A percentile compares a stretch with the other conserved stretches of the same genome.
Evolutionary conservation across 2,113 vertebrate species (phyloP).

Genomic region (Nestor notabilis): DNA sequence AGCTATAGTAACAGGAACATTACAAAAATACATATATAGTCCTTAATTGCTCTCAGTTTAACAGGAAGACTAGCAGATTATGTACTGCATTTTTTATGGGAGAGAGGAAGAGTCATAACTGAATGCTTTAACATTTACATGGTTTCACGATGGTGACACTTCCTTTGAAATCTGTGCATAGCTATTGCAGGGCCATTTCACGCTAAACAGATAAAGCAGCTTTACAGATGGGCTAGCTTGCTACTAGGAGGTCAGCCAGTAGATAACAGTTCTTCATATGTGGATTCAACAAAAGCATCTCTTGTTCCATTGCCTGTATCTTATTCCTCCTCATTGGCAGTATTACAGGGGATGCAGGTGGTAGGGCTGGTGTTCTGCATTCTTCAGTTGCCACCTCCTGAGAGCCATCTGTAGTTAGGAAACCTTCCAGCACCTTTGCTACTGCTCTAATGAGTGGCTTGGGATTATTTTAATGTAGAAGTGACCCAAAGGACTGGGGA

Average conservation of each 20-base stretch:
- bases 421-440: slow-evolving; percentile 12
- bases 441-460: not conserved
- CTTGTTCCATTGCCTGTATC: not conserved
- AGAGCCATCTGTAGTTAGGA: slow-evolving; percentile 23
- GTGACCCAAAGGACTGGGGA: not conserved
- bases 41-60: slow-evolving; percentile 35
- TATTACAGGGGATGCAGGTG: not conserved
- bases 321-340: not conserved
- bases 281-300: not conserved
- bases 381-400: slow-evolving; percentile 10
- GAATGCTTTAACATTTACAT: not conserved
- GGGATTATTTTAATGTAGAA: not conserved
- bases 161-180: not conserved
- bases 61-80: slow-evolving; percentile 1
- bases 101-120: not conserved
- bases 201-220: not conserved
- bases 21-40: slow-evolving; percentile 8
- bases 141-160: not conserved
- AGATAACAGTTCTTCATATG: not conserved
- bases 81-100: not conserved
- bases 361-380: not conserved
- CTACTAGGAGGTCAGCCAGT: not conserved
- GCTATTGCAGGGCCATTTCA: not conserved
- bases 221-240: not conserved
- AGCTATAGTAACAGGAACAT: slow-evolving; percentile 51